Conservation (phyloP, 2,888 invertebrate species). For the Philonicus albiceps region DNA sequence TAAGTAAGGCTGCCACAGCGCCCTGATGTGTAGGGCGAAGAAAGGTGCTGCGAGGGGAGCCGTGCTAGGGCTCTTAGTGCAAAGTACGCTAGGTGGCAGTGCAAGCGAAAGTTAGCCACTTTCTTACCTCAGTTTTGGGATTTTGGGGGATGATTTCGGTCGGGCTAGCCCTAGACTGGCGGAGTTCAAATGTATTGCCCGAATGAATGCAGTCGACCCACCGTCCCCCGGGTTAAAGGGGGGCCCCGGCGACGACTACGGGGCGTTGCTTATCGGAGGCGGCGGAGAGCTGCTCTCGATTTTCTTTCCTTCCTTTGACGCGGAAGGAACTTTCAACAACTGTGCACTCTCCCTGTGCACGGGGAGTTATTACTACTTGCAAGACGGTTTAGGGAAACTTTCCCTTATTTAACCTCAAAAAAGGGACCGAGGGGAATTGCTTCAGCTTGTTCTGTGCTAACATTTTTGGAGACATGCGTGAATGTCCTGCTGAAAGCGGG, state of each 20-base stretch:
- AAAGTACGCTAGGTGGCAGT: not conserved
- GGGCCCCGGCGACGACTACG: not conserved
- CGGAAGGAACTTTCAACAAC: not conserved
- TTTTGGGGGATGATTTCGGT: not conserved
- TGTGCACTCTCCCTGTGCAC: not conserved
- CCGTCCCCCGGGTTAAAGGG: no score
- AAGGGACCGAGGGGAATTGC: not conserved
- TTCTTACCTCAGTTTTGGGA: not conserved
- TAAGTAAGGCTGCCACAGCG: not conserved
- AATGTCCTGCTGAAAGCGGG: not conserved
- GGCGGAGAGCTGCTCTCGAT: not conserved
- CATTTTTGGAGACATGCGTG: constrained; percentile 16
- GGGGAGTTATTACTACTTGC: not conserved
- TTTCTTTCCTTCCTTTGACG: constrained; percentile 8
- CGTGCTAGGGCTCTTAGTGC: not conserved
- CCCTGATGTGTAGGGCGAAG: not conserved
- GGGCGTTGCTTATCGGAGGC: not conserved
- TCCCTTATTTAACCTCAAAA: constrained; percentile 2
- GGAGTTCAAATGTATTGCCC: not conserved
- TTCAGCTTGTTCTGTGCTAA: not conserved
- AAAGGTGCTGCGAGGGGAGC: not conserved
- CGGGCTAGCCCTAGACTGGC: not conserved
- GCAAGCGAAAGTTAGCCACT: constrained; percentile 2
- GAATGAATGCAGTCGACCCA: not conserved
- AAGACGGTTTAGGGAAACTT: constrained; percentile 10